Evolutionary conservation across 2,888 invertebrate species (phyloP).

Genomic region (Geophilus truncorum): DNA sequence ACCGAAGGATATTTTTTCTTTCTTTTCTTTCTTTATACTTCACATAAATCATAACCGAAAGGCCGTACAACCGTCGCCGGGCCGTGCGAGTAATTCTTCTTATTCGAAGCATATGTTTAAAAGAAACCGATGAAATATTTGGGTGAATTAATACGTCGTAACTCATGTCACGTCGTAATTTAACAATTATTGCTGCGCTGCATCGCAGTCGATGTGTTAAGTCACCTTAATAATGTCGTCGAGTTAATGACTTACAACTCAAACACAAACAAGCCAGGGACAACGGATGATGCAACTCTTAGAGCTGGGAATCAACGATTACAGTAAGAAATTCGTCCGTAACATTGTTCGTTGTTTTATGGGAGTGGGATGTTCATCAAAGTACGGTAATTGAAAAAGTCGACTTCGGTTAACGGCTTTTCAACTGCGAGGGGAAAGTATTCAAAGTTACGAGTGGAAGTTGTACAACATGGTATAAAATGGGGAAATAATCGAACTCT

Average conservation of each 20-base stretch:
- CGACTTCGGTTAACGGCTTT: neutral
- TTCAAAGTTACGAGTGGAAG: too few species aligned
- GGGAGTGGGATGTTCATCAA: too few species aligned
- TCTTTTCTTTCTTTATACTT: neutral
- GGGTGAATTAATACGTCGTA: slow-evolving; percentile 39
- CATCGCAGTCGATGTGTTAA: too few species aligned
- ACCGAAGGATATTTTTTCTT: neutral
- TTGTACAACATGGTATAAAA: too few species aligned
- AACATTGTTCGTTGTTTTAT: neutral
- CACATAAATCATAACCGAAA: slow-evolving; percentile 39
- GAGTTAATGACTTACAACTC: neutral
- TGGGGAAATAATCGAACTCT: too few species aligned
- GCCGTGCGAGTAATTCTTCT: slow-evolving; percentile 35
- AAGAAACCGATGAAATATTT: slow-evolving; percentile 37
- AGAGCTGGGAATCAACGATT: neutral
- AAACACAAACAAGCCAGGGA: neutral
- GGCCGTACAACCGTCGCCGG: slow-evolving; percentile 36
- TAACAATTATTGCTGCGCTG: neutral
- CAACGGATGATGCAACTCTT: neutral
- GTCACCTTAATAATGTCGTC: neutral
- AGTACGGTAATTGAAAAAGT: neutral
- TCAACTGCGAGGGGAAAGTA: too few species aligned
- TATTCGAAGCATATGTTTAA: slow-evolving; percentile 37
- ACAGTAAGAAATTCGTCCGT: neutral
- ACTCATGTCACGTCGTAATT: slow-evolving; percentile 34